A percentile compares a stretch with the other conserved stretches of the same genome.
Evolutionary conservation across 2,797 vertebrate genomes (phyloP).

Genomic region (Phylloscopus collybita): DNA sequence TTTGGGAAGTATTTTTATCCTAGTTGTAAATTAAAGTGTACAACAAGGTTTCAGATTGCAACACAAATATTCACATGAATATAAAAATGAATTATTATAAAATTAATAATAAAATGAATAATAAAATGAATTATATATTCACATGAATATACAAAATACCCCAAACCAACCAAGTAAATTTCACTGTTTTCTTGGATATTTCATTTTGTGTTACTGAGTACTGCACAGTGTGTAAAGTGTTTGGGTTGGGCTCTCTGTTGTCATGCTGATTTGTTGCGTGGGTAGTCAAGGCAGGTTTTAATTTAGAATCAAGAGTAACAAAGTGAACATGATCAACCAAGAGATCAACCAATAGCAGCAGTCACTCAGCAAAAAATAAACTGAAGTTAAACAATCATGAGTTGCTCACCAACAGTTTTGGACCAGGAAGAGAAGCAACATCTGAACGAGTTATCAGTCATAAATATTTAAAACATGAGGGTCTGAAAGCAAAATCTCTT

Average conservation of each 20-base stretch:
- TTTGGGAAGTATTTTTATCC: not conserved
- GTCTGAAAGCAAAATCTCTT: not conserved
- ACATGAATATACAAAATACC: not conserved
- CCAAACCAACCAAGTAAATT: not conserved
- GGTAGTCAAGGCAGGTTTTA: not conserved
- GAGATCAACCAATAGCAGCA: not conserved
- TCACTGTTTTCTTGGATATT: not conserved
- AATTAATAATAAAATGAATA: not conserved
- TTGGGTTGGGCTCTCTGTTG: not conserved
- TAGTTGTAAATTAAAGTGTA: not conserved
- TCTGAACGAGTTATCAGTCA: not conserved
- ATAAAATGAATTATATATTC: not conserved
- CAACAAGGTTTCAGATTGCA: not conserved
- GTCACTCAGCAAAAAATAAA: not conserved
- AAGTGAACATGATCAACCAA: not conserved
- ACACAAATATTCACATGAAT: not conserved
- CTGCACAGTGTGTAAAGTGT: not conserved
- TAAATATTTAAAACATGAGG: not conserved
- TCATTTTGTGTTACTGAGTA: not conserved
- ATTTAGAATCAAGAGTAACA: not conserved
- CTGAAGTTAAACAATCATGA: not conserved
- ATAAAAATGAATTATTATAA: not conserved
- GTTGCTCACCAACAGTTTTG: not conserved
- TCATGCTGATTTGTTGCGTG: not conserved
- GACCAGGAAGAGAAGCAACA: not conserved